Percentiles rank a stretch among this genome's conserved stretches.
Conservation (phyloP, 2,797 vertebrate species). For the Okamejei kenojei region DNA sequence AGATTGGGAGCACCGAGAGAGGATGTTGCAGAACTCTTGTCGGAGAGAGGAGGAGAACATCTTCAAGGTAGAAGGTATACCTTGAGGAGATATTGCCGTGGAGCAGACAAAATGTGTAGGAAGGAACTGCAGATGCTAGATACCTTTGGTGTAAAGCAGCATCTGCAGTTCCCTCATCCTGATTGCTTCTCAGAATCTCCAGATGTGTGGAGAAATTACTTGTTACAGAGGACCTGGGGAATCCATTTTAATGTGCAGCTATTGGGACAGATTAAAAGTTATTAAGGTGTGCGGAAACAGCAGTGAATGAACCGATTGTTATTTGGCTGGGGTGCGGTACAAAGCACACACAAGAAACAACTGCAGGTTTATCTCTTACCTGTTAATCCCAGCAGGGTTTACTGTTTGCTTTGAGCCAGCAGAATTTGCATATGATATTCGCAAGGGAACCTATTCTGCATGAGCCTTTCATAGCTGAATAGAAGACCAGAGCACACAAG, state of each 20-base stretch:
- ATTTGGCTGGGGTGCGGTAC: neutral
- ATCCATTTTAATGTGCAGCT: constrained; percentile 52
- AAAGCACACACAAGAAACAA: neutral
- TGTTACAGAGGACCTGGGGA: constrained; percentile 45
- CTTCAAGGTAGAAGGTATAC: too few relatives aligned
- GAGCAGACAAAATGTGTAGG: too few relatives aligned
- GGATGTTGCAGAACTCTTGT: too few relatives aligned
- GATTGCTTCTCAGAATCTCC: too few relatives aligned
- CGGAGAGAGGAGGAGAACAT: too few relatives aligned
- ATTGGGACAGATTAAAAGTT: constrained; percentile 52
- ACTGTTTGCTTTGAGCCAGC: neutral
- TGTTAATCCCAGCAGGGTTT: neutral
- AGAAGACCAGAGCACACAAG: neutral
- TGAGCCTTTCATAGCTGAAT: neutral
- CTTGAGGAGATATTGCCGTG: too few relatives aligned
- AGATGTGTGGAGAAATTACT: constrained; percentile 42
- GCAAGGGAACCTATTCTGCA: neutral
- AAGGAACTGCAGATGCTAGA: too few relatives aligned
- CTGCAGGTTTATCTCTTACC: too few relatives aligned
- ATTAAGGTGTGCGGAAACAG: constrained; percentile 48
- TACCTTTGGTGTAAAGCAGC: too few relatives aligned
- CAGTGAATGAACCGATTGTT: neutral
- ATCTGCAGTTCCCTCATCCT: too few relatives aligned
- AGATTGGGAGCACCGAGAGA: too few relatives aligned
- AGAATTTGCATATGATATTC: neutral